Conservation (phyloP, 2,888 invertebrate genomes). For the Podotricha telesiphe region DNA sequence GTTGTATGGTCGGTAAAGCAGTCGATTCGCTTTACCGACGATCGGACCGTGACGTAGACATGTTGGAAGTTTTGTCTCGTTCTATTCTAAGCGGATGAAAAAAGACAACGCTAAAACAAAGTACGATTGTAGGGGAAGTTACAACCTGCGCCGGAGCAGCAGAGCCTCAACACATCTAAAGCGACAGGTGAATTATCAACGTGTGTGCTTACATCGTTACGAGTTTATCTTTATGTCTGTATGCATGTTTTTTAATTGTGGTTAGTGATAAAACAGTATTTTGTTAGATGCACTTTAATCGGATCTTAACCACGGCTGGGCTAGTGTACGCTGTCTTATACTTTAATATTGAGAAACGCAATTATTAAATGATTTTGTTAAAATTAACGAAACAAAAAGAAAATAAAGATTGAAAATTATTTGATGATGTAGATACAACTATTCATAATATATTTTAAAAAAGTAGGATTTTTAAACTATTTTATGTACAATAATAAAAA, state of each 20-base stretch:
- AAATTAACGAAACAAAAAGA: constrained; percentile 44
- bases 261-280: constrained; percentile 77
- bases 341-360: constrained; percentile 51
- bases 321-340: constrained; percentile 55
- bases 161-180: constrained; percentile 74
- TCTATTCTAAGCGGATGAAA: constrained; percentile 50
- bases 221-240: constrained; percentile 54
- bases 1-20: constrained; percentile 75
- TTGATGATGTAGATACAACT: too few relatives aligned
- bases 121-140: constrained; percentile 67
- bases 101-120: constrained; percentile 58
- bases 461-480: background rate
- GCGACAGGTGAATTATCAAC: constrained; percentile 76
- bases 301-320: constrained; percentile 52
- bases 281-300: constrained; percentile 67
- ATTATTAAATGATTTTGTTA: constrained; percentile 49
- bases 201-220: constrained; percentile 65
- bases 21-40: constrained; percentile 73
- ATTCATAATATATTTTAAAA: background rate
- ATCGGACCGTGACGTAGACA: constrained; percentile 49
- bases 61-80: constrained; percentile 52
- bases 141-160: constrained; percentile 75
- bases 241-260: constrained; percentile 70
- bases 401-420: background rate
- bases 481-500: background rate